Base-by-base conservation (phyloP, 92 coral and sea anemone genomes). In the Epizoanthus rinbou region DNA sequence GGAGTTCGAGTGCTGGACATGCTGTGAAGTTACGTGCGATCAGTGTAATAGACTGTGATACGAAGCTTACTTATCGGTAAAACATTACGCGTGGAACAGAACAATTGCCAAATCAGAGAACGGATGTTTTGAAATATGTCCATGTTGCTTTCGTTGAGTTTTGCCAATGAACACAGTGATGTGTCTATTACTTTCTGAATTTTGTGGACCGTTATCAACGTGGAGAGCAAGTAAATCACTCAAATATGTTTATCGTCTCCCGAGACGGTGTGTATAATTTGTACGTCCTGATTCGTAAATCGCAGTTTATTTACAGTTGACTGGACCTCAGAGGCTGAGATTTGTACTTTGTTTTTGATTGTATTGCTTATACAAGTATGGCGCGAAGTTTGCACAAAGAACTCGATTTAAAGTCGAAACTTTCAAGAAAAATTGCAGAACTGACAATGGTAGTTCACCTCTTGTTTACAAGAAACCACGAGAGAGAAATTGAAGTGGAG, bases 391-490 rank as follows among this genome's bases (percentile, higher is more conserved):
- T 78, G 39, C 70, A 78, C 19, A 60, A 16, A 78, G 89, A 93
- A 2, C 62, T 79, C 3, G 93, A 88, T 25, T 63, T 97, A 57
- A 97, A 94, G 66, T 88, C 92, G 19, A 94, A 86, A 84, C 92
- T 97, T n/a, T 97, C 99, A 6, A 91, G 98, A 59, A 97, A 97
- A 80, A 90, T 97, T 9, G 98, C 95, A 28, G 99, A 97, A 82
- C 81, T 97, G 17, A 97, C 94, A 11, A 94, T 91, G 92, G 98
- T 97, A 33, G 97, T 94, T 33, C 99, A 97, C 70, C 87, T 94
- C 82, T 65, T 97, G 62, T 97, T 97, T 81, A 92, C 98, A 47
- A 89, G 99, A 69, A 97, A 97, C 82, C 99, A 97, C 65, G 99
- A 97, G 75, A 90, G 95, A 25, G 99, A 97, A 70, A 80, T 97